Evolutionary conservation across 1,140 invertebrate genomes (phyloP).

Genomic region (Melipona quadrifasciata): DNA sequence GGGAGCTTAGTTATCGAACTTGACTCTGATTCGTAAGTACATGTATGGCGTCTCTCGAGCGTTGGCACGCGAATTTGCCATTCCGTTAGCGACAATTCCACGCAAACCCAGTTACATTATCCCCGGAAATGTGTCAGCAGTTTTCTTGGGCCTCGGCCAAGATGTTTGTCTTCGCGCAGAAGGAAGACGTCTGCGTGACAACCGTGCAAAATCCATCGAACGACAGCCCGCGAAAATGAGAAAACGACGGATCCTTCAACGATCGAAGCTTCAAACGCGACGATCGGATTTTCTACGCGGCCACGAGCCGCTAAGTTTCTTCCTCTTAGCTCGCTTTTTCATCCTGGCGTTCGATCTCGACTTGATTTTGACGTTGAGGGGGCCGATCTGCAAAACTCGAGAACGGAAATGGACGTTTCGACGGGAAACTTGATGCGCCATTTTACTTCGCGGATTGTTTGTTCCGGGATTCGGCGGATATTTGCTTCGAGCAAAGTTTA

Average conservation of each 20-base stretch:
- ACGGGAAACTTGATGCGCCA: not conserved
- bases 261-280: not conserved
- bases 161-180: constrained; percentile 38
- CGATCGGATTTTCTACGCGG: not conserved
- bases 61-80: constrained; percentile 47
- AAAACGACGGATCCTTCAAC: not conserved
- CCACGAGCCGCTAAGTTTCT: not conserved
- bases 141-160: constrained; percentile 60
- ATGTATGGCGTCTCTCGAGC: not conserved
- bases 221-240: too few species aligned
- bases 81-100: constrained; percentile 55
- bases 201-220: constrained; percentile 10
- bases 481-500: not conserved
- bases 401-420: not conserved
- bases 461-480: not conserved
- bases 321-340: not conserved
- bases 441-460: not conserved
- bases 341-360: not conserved
- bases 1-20: too few species aligned
- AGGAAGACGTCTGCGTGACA: constrained; percentile 22
- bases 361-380: not conserved
- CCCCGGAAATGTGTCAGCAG: constrained; percentile 63
- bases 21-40: too few species aligned
- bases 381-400: not conserved
- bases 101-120: constrained; percentile 47